A percentile compares a stretch with the other conserved stretches of the same genome.
phyloP scores from a whole-genome alignment of 2,797 vertebrate species.

The Steatocranus sp. region DNA sequence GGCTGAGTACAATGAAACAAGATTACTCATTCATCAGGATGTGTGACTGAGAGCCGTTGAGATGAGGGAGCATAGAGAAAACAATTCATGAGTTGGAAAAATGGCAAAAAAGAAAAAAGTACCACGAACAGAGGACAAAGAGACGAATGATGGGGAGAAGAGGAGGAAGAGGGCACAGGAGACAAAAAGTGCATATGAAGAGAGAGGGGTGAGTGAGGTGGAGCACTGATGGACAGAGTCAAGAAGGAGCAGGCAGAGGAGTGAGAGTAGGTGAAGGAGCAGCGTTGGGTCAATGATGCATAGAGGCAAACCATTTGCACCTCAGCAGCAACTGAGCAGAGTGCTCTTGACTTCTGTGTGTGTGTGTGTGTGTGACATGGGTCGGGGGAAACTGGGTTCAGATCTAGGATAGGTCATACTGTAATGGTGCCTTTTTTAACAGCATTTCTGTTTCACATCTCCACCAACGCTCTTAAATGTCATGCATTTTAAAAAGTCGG shows the following conservation, averaged over 20 bases:
- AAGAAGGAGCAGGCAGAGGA: slow-evolving; percentile 57
- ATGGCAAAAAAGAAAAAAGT: slow-evolving; percentile 11
- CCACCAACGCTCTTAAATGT: slow-evolving; percentile 54
- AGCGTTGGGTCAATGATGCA: slow-evolving; percentile 53
- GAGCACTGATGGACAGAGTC: slow-evolving; percentile 56
- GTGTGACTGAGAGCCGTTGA: slow-evolving; percentile 17
- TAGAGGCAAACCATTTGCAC: slow-evolving; percentile 67
- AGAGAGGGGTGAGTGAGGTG: slow-evolving; percentile 41
- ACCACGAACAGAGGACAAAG: slow-evolving; percentile 44
- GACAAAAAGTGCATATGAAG: slow-evolving; percentile 31
- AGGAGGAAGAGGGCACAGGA: not conserved
- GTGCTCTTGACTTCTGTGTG: slow-evolving; percentile 45
- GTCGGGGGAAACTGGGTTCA: slow-evolving; percentile 46
- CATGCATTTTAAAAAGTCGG: slow-evolving; percentile 58
- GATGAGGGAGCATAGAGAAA: slow-evolving; percentile 15
- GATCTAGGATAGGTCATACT: slow-evolving; percentile 43
- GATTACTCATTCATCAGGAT: slow-evolving; percentile 48
- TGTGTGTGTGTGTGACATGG: slow-evolving; percentile 21
- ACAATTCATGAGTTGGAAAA: slow-evolving; percentile 26
- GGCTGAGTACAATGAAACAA: slow-evolving; percentile 42
- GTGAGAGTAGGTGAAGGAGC: slow-evolving; percentile 50
- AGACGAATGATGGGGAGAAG: slow-evolving; percentile 17
- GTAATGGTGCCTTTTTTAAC: slow-evolving; percentile 43
- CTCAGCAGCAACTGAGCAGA: slow-evolving; percentile 59
- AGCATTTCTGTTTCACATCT: slow-evolving; percentile 58